Percentiles rank a stretch among this genome's conserved stretches.
Conservation (phyloP, 37 sponge, comb jelly and placozoan species). For the Chondrilla cf. caribensis region DNA sequence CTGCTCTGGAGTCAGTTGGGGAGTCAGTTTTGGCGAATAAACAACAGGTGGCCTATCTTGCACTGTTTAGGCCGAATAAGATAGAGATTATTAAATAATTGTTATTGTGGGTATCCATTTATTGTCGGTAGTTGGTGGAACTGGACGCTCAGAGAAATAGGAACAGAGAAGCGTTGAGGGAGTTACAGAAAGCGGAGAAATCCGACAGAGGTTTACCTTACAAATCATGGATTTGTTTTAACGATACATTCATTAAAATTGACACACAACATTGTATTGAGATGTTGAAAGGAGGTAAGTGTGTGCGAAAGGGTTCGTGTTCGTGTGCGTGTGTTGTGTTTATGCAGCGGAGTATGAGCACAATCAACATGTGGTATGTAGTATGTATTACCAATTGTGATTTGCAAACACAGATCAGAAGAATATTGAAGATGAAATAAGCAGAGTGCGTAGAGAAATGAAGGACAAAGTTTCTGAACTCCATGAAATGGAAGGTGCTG, state of each 20-base stretch:
- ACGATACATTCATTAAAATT: constrained; percentile 75
- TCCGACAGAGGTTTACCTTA: background rate
- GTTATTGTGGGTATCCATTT: no score
- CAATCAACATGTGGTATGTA: background rate
- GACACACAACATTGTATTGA: constrained; percentile 36
- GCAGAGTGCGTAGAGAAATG: constrained; percentile 44
- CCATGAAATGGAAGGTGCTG: constrained; percentile 82
- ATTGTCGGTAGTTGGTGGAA: constrained; percentile 54
- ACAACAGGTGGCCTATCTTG: constrained; percentile 44
- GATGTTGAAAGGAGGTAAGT: constrained; percentile 63
- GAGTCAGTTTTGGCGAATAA: constrained; percentile 66
- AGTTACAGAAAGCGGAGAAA: constrained; percentile 37
- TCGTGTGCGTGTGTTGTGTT: no score
- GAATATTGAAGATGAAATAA: constrained; percentile 50
- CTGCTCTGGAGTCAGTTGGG: constrained; percentile 50
- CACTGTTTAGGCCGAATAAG: no score
- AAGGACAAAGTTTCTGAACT: constrained; percentile 69
- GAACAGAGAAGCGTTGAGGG: constrained; percentile 66
- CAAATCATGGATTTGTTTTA: constrained; percentile 75
- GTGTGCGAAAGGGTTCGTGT: no score
- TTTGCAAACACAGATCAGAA: constrained; percentile 39
- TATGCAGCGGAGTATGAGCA: no score
- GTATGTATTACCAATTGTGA: background rate
- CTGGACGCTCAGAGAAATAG: constrained; percentile 72
- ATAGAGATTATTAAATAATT: no score